phyloP scores from a whole-genome alignment of 2,888 invertebrate genomes.

The Serrognathus titanus region DNA sequence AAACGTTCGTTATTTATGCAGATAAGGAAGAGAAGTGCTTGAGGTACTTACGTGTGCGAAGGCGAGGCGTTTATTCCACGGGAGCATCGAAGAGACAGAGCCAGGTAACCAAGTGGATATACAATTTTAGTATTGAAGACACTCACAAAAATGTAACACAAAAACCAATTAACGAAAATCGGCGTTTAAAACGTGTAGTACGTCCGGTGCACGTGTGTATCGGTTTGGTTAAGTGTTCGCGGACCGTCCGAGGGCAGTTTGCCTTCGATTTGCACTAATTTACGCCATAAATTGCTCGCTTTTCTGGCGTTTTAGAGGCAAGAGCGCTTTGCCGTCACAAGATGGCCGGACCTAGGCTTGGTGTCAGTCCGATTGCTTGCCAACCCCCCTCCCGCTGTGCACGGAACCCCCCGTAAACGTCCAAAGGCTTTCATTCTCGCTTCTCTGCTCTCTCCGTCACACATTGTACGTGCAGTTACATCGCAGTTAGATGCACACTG shows the following conservation, averaged over 20 bases:
- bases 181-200: conserved; percentile 29
- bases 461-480: conserved; percentile 46
- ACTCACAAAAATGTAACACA: conserved; percentile 44
- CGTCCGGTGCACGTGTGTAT: conserved; percentile 41
- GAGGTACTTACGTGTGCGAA: conserved; percentile 28
- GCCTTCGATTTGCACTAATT: conserved; percentile 34
- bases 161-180: conserved; percentile 36
- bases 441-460: conserved; percentile 46
- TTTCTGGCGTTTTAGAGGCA: conserved; percentile 45
- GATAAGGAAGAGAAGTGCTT: background rate
- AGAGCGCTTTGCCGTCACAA: conserved; percentile 48
- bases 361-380: conserved; percentile 48
- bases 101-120: conserved; percentile 15
- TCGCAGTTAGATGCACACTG: conserved; percentile 49
- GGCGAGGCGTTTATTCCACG: conserved; percentile 28
- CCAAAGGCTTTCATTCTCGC: conserved; percentile 51
- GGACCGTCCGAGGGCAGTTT: conserved; percentile 33
- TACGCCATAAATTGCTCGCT: conserved; percentile 32
- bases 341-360: conserved; percentile 52
- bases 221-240: conserved; percentile 35
- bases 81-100: conserved; percentile 25
- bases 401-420: conserved; percentile 50
- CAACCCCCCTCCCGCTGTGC: conserved; percentile 46
- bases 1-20: background rate
- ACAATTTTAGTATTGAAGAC: conserved; percentile 27